phyloP scores from a whole-genome alignment of 1,140 invertebrate genomes.

The Centruroides vittatus region DNA sequence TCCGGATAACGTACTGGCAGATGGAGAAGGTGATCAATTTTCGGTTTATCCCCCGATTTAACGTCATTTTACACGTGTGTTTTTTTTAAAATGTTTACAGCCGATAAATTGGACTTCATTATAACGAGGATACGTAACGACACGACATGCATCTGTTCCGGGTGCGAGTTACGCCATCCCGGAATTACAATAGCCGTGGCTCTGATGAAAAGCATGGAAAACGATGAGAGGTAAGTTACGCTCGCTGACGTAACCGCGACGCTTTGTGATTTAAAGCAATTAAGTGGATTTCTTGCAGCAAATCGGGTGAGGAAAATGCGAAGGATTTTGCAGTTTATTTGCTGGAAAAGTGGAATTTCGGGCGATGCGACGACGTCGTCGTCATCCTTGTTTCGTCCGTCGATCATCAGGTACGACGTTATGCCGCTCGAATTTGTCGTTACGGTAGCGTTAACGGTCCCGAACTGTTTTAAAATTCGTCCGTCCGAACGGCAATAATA shows the following conservation, averaged over 20 bases:
- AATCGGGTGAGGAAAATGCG: not conserved
- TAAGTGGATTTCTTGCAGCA: not conserved
- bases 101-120: slow-evolving; percentile 2
- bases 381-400: not conserved
- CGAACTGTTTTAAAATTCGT: no score
- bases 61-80: no score
- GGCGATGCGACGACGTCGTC: slow-evolving; percentile 2
- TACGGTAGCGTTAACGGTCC: no score
- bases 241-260: no score
- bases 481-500: no score
- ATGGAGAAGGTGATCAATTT: not conserved
- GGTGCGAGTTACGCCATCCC: not conserved
- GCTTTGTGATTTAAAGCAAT: not conserved
- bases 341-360: slow-evolving; percentile 1
- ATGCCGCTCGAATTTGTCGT: not conserved
- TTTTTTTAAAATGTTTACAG: not conserved
- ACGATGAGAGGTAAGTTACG: not conserved
- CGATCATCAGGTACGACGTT: slow-evolving; percentile 3
- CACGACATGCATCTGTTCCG: not conserved
- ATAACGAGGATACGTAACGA: not conserved
- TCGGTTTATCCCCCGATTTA: no score
- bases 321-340: slow-evolving; percentile 1
- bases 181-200: slow-evolving; percentile 1
- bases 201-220: not conserved
- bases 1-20: slow-evolving; percentile 1